Evolutionary conservation across 2,888 invertebrate genomes (phyloP).

Genomic region (Pelosia muscerda): DNA sequence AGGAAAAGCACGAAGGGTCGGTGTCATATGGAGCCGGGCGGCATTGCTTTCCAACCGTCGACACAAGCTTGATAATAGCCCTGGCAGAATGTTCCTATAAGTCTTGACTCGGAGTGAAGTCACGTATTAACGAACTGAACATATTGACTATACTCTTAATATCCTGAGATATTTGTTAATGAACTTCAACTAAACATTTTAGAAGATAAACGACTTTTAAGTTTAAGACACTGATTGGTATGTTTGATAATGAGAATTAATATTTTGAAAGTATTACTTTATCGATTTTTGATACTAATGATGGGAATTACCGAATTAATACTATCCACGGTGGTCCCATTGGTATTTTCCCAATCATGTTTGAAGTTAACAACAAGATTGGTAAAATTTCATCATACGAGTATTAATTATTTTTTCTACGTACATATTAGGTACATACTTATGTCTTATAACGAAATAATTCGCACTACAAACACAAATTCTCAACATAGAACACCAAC

Average conservation of each 20-base stretch:
- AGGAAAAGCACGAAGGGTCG: conserved; percentile 46
- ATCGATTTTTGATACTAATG: too few relatives aligned
- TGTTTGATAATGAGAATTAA: neutral
- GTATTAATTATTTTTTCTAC: neutral
- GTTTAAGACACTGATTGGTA: neutral
- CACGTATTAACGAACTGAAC: conserved; percentile 1
- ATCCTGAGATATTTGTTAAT: neutral
- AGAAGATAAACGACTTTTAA: neutral
- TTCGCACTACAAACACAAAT: neutral
- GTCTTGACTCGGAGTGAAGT: conserved; percentile 34
- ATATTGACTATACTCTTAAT: neutral
- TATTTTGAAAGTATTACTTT: too few relatives aligned
- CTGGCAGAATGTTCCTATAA: conserved; percentile 27
- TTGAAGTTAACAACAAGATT: too few relatives aligned
- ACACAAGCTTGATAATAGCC: conserved; percentile 44
- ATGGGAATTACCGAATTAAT: too few relatives aligned
- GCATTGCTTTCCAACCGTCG: conserved; percentile 48
- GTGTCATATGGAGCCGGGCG: conserved; percentile 32
- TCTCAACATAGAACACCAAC: neutral
- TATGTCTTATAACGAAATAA: neutral
- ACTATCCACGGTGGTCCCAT: too few relatives aligned
- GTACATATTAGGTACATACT: neutral
- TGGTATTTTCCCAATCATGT: too few relatives aligned
- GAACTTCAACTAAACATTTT: too few relatives aligned
- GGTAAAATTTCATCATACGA: neutral